Base-by-base conservation (phyloP, 2,113 vertebrate genomes). In the Podarcis raffonei region DNA sequence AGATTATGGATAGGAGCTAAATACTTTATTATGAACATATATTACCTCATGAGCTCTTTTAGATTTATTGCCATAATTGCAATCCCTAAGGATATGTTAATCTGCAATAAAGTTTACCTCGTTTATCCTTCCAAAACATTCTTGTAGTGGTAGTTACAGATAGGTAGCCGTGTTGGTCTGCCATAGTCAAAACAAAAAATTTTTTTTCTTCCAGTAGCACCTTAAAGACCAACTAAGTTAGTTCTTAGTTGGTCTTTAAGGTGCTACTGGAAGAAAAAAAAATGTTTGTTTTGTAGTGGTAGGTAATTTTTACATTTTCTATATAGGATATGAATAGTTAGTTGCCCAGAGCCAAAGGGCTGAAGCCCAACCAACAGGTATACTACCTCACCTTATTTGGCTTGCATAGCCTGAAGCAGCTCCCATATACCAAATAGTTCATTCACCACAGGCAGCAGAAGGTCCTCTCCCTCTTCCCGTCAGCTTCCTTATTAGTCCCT, bases 341-440 rank as follows among this genome's bases (percentile, higher is more conserved):
- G 11, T 71, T 84, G 82, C 6, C 23, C 68, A 32, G 71, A 6
- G 18, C 30, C 68, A 32, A 30, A 39, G 11, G 48, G 25, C 37
- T 11, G 7, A 71, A 20, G 16, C 79, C 18, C 13, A 15, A 48
- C 35, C 6, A 53, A 9, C 8, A 42, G 15, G 8, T n/a, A n/a
- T 27, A 71, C 53, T 71, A 53, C 37, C 15, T 84, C 30, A 84
- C 18, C 39, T 32, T 20, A 72, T 23, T 48, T 72, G 18, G 42
- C 6, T 23, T 83, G 39, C 37, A 69, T 37, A 66, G 3, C 48
- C 66, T 69, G 48, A 57, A 79, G 3, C n/a, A 53, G 6, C 6
- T 53, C n/a, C 48, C 48, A 32, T 32, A 39, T 82, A 12, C 27
- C 3, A 3, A 3, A n/a, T 48, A 81, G 0, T 0, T 0, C 22